These are phyloP conservation scores for Galagoides demidoff DNA, from an alignment of 2,797 vertebrate species.

Conservation along the genomic window DNA sequence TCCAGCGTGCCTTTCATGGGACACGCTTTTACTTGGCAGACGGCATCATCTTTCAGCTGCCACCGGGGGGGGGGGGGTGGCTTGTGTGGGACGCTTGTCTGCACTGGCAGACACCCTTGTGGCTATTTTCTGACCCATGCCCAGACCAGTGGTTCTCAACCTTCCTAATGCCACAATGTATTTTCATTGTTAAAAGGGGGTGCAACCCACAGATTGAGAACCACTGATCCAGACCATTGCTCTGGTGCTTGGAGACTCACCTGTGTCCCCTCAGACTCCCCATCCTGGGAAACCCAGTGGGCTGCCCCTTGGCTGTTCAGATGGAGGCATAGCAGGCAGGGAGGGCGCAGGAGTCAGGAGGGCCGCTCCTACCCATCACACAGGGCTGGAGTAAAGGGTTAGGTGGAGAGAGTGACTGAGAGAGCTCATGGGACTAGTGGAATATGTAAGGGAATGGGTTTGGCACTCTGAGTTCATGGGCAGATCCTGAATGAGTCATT, in stretches of 20 bases:
- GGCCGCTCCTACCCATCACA: background rate
- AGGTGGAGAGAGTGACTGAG: background rate
- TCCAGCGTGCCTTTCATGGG: background rate
- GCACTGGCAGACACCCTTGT: background rate
- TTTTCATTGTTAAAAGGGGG: no score
- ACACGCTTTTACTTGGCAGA: rapidly evolving
- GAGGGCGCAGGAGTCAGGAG: background rate
- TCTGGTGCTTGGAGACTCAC: background rate
- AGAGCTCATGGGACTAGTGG: background rate
- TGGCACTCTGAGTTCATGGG: background rate
- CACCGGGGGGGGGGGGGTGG: no score
- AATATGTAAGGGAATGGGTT: background rate
- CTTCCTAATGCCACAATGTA: no score
- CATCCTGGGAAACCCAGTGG: background rate
- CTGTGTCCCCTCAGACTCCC: background rate
- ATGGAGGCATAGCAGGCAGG: background rate
- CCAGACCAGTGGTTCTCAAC: no score
- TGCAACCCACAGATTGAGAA: no score
- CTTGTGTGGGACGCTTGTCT: background rate
- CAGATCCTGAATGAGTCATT: background rate
- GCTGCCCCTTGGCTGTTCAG: background rate
- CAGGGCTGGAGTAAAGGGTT: background rate
- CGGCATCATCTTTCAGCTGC: background rate
- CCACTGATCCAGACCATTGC: background rate
- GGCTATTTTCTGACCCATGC: background rate